These are phyloP conservation scores for Syritta pipiens DNA, from an alignment of 2,888 invertebrate species.

Conservation along the genomic window DNA sequence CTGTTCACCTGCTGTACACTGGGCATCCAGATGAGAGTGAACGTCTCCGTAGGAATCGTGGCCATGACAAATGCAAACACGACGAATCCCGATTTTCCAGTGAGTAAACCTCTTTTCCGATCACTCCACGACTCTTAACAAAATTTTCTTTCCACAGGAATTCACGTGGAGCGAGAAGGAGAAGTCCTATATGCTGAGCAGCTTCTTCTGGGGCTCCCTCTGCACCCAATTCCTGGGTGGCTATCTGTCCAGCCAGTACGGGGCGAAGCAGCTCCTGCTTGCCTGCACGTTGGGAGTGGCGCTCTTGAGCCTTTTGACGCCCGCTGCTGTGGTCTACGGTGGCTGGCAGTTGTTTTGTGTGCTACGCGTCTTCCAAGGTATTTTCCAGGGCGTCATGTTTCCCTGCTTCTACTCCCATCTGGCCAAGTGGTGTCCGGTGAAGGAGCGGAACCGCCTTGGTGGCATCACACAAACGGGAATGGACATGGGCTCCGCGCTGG, in stretches of 20 bases:
- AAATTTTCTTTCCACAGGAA: conserved; percentile 73
- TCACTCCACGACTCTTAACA: too few species aligned
- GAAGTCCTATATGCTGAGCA: conserved; percentile 81
- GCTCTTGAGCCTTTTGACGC: conserved; percentile 83
- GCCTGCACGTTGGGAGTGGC: conserved; percentile 82
- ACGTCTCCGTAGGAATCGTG: conserved; percentile 85
- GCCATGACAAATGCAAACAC: conserved; percentile 83
- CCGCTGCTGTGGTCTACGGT: conserved; percentile 82
- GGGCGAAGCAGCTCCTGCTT: conserved; percentile 82
- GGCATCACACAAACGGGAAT: conserved; percentile 85
- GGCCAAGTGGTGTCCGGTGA: conserved; percentile 84
- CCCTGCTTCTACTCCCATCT: conserved; percentile 83
- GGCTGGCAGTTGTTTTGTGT: conserved; percentile 82
- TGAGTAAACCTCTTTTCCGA: too few species aligned
- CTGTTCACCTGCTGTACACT: conserved; percentile 80
- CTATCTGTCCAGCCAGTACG: conserved; percentile 84
- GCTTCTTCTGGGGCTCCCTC: conserved; percentile 84
- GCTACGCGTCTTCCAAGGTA: conserved; percentile 83
- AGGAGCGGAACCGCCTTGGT: conserved; percentile 84
- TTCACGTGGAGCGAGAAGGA: conserved; percentile 81
- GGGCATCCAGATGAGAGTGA: conserved; percentile 83
- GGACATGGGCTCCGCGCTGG: conserved; percentile 88
- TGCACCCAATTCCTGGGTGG: conserved; percentile 82
- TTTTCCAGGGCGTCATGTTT: conserved; percentile 83
- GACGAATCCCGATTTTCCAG: conserved; percentile 79